Percentiles rank a stretch among this genome's conserved stretches.
Conservation (phyloP, 2,888 invertebrate genomes). For the Sialis lutaria region DNA sequence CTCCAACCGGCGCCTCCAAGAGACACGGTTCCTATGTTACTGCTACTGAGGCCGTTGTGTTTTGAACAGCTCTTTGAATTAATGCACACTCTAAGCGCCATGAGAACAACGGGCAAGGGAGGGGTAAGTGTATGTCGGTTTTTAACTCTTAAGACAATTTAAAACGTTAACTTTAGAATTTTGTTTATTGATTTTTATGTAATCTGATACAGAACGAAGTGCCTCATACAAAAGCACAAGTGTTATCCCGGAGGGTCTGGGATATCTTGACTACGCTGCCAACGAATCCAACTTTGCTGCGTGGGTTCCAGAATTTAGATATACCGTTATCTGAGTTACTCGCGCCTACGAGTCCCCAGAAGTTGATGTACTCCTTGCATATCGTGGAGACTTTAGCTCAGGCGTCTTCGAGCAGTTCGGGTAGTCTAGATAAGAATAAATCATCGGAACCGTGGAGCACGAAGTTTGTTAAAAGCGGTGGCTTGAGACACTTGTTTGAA, state of each 20-base stretch:
- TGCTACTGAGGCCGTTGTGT: conserved; percentile 70
- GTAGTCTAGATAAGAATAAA: conserved; percentile 11
- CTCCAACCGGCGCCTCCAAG: conserved; percentile 74
- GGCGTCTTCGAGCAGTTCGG: conserved; percentile 11
- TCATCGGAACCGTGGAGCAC: conserved; percentile 44
- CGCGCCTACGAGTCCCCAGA: conserved; percentile 79
- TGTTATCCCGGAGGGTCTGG: conserved; percentile 84
- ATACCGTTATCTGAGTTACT: conserved; percentile 55
- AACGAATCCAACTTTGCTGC: conserved; percentile 69
- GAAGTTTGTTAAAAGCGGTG: conserved; percentile 72
- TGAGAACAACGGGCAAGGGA: conserved; percentile 59
- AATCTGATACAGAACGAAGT: conserved; percentile 35
- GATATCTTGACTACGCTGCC: conserved; percentile 84
- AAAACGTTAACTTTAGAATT: not conserved
- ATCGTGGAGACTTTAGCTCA: conserved; percentile 63
- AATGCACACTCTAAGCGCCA: conserved; percentile 78
- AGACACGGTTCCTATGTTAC: conserved; percentile 67
- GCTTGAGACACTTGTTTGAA: conserved; percentile 72
- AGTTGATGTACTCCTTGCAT: conserved; percentile 87
- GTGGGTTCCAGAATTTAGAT: conserved; percentile 67
- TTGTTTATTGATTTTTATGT: not conserved
- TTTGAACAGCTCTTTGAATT: conserved; percentile 81
- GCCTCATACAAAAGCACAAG: conserved; percentile 74
- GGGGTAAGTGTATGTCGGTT: conserved; percentile 30
- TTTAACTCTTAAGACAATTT: not conserved